Conservation (phyloP, 2,113 vertebrate species). For the Progne subis region DNA sequence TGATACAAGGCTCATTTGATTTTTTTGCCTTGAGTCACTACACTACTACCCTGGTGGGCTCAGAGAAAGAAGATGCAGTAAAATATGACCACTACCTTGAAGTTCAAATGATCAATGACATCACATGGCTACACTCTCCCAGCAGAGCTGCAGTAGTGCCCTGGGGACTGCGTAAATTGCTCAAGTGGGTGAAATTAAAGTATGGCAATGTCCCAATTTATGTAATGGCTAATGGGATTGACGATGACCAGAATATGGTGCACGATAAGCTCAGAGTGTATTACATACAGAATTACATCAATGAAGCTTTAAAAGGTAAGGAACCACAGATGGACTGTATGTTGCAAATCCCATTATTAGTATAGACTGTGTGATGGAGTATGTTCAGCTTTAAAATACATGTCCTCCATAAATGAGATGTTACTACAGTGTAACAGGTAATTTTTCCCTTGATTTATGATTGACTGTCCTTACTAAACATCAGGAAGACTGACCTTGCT, state of each 20-base stretch:
- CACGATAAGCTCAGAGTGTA: conserved; percentile 87
- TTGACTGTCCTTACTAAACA: background rate
- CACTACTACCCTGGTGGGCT: conserved; percentile 88
- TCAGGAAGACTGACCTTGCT: background rate
- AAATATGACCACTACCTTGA: conserved; percentile 84
- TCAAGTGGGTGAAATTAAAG: conserved; percentile 82
- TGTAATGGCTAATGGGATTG: conserved; percentile 87
- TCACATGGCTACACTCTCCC: conserved; percentile 86
- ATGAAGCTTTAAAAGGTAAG: conserved; percentile 96
- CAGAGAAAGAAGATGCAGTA: conserved; percentile 84
- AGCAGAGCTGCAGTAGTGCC: conserved; percentile 85
- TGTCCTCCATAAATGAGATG: background rate
- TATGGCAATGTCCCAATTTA: conserved; percentile 88
- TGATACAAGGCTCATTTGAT: conserved; percentile 89
- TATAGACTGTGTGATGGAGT: background rate
- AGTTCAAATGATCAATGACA: conserved; percentile 88
- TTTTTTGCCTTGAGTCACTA: conserved; percentile 95
- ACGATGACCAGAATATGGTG: conserved; percentile 79
- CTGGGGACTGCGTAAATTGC: conserved; percentile 89
- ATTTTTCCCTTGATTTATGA: background rate
- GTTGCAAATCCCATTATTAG: background rate
- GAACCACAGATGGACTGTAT: background rate
- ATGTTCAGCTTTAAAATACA: background rate
- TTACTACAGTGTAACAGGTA: background rate
- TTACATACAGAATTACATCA: conserved; percentile 92